A percentile compares a stretch with the other conserved stretches of the same genome.
phyloP scores from a whole-genome alignment of 2,888 invertebrate species.

The Pandemis cinnamomeana region DNA sequence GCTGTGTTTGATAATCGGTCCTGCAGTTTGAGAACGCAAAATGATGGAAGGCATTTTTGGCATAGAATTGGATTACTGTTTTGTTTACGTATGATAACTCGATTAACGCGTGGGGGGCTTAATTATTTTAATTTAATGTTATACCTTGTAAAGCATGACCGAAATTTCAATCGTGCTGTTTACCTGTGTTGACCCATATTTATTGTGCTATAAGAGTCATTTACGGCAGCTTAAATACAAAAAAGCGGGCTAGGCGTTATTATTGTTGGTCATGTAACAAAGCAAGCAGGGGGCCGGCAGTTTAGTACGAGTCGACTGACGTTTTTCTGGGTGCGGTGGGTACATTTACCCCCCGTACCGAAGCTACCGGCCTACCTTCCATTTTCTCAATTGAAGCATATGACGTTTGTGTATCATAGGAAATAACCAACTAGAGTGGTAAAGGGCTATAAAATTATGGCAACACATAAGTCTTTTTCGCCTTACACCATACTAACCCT shows the following conservation, averaged over 20 bases:
- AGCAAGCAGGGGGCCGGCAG: background rate
- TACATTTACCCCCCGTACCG: constrained; percentile 5
- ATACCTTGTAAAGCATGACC: background rate
- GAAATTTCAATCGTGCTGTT: background rate
- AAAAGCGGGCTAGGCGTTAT: background rate
- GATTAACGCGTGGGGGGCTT: no score
- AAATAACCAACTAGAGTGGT: no score
- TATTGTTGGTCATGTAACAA: constrained; percentile 2
- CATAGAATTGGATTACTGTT: no score
- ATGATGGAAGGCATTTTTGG: no score
- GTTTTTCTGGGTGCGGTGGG: constrained; percentile 7
- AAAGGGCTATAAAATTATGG: no score
- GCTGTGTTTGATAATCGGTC: no score
- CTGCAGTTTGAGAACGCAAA: no score
- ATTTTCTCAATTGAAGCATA: background rate
- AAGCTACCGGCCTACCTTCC: background rate
- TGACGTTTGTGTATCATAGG: background rate
- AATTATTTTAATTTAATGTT: no score
- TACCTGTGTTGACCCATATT: background rate
- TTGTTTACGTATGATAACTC: no score
- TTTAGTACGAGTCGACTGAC: background rate
- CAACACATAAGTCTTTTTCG: no score
- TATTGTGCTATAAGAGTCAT: background rate
- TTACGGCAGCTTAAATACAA: background rate
- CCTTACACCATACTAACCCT: no score